Base-by-base conservation (phyloP, 1,140 invertebrate genomes). In the Ceratosolen solmsi region DNA sequence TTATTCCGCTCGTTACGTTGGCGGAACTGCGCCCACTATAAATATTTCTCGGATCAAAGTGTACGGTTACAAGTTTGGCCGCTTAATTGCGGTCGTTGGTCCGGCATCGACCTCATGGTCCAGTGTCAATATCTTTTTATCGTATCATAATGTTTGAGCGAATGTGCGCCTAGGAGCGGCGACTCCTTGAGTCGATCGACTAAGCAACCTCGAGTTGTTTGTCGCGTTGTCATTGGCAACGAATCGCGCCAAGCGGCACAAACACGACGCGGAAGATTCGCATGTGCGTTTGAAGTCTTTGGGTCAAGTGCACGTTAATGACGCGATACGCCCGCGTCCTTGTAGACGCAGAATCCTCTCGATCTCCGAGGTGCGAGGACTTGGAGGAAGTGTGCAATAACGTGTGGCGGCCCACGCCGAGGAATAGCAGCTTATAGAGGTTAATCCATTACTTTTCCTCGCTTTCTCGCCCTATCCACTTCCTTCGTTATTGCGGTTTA, bases 151-250 rank as follows among this genome's bases (percentile, higher is more conserved):
- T n/a, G n/a, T n/a, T n/a, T n/a, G n/a, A n/a, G n/a, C n/a, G n/a
- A n/a, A n/a, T 9, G 3, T 25, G 4, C 9, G n/a, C 1, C 13
- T 36, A 3, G 9, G 13, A 17, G 7, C 27, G 25, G 68, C 60
- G 85, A 86, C 85, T 86, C 13, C 2, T 80, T 78, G 83, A 87
- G 22, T 58, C 77, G 84, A 90, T 90, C 87, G 89, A 90, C 87
- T 86, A 90, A 90, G 84, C 76, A 7, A 60, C 9, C 15, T 36
- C 22, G 49, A 72, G 46, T 25, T 4, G 20, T 72, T 72, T 17
- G 41, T 15, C 88, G 68, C 81, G 89, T 89, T 87, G 86, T 85
- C 85, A 80, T 79, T 88, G 80, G 87, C 87, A 85, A 89, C 89
- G 84, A 5, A 15, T 49, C 9, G 70, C 70, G 41, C n/a, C 41